Evolutionary conservation across 2,797 vertebrate species (phyloP), one percentile per base, ranked within the genome.

Genomic region (Sciaenops ocellatus): DNA sequence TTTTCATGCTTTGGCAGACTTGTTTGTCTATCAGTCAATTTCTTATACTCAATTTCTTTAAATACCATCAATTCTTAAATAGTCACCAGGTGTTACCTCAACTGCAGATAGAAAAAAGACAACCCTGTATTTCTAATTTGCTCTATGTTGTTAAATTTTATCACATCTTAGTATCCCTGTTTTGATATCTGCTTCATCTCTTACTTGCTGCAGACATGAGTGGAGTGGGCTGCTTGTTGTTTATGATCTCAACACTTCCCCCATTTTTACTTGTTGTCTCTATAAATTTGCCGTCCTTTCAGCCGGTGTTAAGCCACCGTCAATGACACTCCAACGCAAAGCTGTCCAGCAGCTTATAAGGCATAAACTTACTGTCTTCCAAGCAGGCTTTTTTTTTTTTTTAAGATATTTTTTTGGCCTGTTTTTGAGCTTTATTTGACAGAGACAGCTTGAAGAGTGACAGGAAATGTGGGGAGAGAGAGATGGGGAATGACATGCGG

Each of bases 1-100:
- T 67, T 24, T 55, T 67, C 28, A 80, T 64, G 30, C 66, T 73
- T 51, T 61, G 51, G 18, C 50, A 52, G 62, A 26, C 22, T 22
- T 62, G 60, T 70, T 79, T 64, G 65, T 76, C 62, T 28, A 34
- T 72, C 48, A 61, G 59, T 34, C 61, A 46, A 62, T 73, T 62
- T 42, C 38, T 50, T 4, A 5, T 4, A 56, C 11, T 73, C 26
- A 46, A 41, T 44, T 73, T 69, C 54, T n/a, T 64, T 47, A 20
- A 48, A 26, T 55, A 0, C 30, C 0, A 5, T 34, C 6, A 62
- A 68, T n/a, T 47, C 13, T 48, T 5, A 52, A 17, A 24, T 13
- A 13, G 18, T 41, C 1, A 16, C 28, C 30, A 26, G 15, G 20
- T 76, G 17, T 66, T 77, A 42, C 9, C 44, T 65, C 15, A 26